Percentiles rank a stretch among this genome's conserved stretches.
phyloP scores from a whole-genome alignment of 2,888 invertebrate genomes.

The Ormia ochracea region DNA sequence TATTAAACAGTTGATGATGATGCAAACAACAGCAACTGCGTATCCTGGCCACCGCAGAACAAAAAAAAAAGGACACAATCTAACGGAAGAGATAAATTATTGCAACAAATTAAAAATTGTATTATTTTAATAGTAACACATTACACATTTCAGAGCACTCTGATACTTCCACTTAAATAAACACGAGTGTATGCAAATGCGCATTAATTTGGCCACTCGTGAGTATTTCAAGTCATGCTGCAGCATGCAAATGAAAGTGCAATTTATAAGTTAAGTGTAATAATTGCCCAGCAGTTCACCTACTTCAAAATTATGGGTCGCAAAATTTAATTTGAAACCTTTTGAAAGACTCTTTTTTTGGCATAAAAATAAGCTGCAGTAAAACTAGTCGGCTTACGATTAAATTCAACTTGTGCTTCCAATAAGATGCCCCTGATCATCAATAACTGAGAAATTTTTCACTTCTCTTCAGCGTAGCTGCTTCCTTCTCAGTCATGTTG shows the following conservation, averaged over 20 bases:
- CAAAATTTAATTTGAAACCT: too few relatives aligned
- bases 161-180: background rate
- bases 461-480: too few relatives aligned
- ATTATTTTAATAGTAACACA: constrained; percentile 3
- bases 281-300: background rate
- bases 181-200: background rate
- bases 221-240: background rate
- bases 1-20: constrained; percentile 30
- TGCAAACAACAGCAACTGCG: background rate
- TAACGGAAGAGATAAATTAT: constrained; percentile 34
- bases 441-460: too few relatives aligned
- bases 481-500: too few relatives aligned
- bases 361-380: too few relatives aligned
- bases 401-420: too few relatives aligned
- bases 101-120: constrained; percentile 23
- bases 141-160: background rate
- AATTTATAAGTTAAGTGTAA: too few relatives aligned
- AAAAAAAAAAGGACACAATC: background rate
- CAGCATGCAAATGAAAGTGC: background rate
- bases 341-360: too few relatives aligned
- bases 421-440: too few relatives aligned
- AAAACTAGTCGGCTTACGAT: too few relatives aligned
- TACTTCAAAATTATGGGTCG: too few relatives aligned
- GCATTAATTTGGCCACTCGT: background rate
- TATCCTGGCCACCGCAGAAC: background rate